A percentile compares a stretch with the other conserved stretches of the same genome.
Conservation (phyloP, 2,888 invertebrate species). For the Acrobasis consociella region DNA sequence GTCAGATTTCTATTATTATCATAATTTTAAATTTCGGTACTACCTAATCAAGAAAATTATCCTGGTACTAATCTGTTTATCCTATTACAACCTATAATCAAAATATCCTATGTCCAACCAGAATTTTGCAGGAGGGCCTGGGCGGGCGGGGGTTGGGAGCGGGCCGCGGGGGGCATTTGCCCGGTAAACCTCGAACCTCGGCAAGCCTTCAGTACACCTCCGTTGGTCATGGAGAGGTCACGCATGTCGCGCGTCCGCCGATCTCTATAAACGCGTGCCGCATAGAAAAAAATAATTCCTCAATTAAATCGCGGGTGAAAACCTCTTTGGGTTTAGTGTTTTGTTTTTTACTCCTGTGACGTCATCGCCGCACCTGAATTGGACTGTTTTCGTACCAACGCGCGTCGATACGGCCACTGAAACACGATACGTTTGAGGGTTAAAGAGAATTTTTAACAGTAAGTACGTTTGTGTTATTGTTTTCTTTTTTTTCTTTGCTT, state of each 20-base stretch:
- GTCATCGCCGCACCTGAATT: conserved; percentile 34
- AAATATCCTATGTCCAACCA: conserved; percentile 33
- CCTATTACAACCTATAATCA: not conserved
- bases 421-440: conserved; percentile 46
- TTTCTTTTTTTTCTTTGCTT: conserved; percentile 17
- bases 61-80: not conserved
- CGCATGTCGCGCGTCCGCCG: conserved; percentile 37
- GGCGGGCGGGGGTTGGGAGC: conserved; percentile 56
- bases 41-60: not conserved
- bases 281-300: conserved; percentile 57
- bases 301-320: conserved; percentile 59
- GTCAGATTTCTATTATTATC: no score
- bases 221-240: conserved; percentile 45
- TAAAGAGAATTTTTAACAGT: conserved; percentile 53
- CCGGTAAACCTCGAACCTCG: conserved; percentile 56
- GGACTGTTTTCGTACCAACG: conserved; percentile 35
- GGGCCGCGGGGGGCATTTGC: conserved; percentile 51
- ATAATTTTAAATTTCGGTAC: no score
- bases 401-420: conserved; percentile 47
- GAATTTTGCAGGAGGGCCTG: conserved; percentile 57
- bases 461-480: conserved; percentile 37
- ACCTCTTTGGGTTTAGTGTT: conserved; percentile 36
- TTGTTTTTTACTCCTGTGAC: conserved; percentile 46
- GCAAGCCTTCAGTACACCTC: conserved; percentile 67
- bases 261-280: conserved; percentile 53